Evolutionary conservation across 1,140 invertebrate species (phyloP).

Genomic region (Potamilus streckersoni): DNA sequence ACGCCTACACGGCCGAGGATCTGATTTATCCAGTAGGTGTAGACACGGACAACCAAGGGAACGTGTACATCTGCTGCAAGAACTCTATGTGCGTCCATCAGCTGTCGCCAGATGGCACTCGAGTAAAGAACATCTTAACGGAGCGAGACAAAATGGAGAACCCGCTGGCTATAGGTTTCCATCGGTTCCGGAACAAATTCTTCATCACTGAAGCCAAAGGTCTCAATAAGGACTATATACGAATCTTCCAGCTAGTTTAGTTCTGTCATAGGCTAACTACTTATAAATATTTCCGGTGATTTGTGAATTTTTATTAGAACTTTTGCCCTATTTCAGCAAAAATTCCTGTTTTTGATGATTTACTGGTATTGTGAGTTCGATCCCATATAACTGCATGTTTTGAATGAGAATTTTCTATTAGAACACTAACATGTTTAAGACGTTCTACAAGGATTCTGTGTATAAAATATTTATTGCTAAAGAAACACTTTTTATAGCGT

Average conservation of each 20-base stretch:
- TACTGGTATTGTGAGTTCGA: too few relatives aligned
- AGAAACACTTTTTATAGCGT: too few relatives aligned
- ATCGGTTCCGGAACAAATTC: constrained; percentile 22
- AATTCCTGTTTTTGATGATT: too few relatives aligned
- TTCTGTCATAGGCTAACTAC: too few relatives aligned
- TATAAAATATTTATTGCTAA: too few relatives aligned
- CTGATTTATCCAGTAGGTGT: constrained; percentile 13
- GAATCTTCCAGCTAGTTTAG: constrained; percentile 2
- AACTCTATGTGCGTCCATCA: constrained; percentile 14
- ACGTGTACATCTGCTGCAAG: constrained; percentile 16
- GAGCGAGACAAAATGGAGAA: constrained; percentile 14
- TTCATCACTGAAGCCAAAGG: constrained; percentile 18
- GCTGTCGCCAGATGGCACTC: constrained; percentile 9
- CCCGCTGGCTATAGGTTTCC: constrained; percentile 13
- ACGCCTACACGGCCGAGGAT: constrained; percentile 5
- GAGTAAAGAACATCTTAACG: constrained; percentile 3
- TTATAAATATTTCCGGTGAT: too few relatives aligned
- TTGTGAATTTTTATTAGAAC: too few relatives aligned
- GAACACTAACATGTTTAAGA: too few relatives aligned
- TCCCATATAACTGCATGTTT: too few relatives aligned
- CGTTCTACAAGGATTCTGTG: too few relatives aligned
- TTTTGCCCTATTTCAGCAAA: too few relatives aligned
- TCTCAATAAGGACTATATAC: constrained; percentile 10
- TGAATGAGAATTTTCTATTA: too few relatives aligned
- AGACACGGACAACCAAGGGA: constrained; percentile 4